Evolutionary conservation across 1,140 invertebrate genomes (phyloP).

Genomic region (Trinorchestia longiramus): DNA sequence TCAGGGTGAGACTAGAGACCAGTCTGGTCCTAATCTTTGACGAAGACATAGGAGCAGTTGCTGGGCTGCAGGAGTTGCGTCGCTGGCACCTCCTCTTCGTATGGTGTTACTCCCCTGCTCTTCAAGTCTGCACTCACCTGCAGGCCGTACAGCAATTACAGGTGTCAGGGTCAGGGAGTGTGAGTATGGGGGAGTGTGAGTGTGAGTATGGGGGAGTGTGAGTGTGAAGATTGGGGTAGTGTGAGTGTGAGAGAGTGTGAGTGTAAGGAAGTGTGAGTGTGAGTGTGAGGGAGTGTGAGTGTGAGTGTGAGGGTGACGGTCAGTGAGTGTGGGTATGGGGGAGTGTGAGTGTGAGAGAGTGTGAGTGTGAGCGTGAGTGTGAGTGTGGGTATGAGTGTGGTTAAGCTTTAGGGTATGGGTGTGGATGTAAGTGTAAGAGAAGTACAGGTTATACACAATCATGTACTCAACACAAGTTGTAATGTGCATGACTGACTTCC

Average conservation of each 20-base stretch:
- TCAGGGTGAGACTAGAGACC: background rate
- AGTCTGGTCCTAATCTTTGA: background rate
- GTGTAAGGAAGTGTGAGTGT: background rate
- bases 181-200: background rate
- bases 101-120: background rate
- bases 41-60: constrained; percentile 33
- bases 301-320: background rate
- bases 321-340: too few species aligned
- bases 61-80: background rate
- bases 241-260: background rate
- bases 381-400: background rate
- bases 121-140: constrained; percentile 9
- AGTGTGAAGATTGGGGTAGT: background rate
- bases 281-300: background rate
- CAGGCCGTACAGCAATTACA: background rate
- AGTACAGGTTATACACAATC: too few species aligned
- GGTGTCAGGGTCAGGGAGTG: background rate
- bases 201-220: background rate
- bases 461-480: too few species aligned
- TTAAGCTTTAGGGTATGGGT: too few species aligned
- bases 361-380: background rate
- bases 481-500: too few species aligned
- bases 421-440: too few species aligned
- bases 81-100: background rate
- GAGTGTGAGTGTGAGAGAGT: background rate